Conservation (phyloP, 2,113 vertebrate genomes). For the Oreotragus oreotragus region DNA sequence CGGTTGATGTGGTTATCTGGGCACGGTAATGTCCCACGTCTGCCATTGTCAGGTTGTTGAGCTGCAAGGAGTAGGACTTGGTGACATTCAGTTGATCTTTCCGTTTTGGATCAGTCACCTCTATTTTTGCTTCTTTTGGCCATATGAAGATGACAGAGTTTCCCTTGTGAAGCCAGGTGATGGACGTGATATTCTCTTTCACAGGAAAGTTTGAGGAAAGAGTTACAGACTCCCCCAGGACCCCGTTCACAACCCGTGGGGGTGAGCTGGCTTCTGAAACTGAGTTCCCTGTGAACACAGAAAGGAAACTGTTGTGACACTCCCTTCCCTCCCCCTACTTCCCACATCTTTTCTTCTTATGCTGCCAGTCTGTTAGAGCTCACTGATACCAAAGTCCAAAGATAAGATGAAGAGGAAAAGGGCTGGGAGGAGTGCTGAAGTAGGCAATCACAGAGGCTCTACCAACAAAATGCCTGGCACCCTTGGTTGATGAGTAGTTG, state of each 20-base stretch:
- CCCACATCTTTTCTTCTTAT: background rate
- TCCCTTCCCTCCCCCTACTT: too few relatives aligned
- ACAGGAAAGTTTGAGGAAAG: background rate
- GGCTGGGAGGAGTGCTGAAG: background rate
- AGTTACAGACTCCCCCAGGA: background rate
- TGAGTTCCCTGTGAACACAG: conserved; percentile 40
- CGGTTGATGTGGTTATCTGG: background rate
- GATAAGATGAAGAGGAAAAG: background rate
- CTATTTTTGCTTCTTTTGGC: accelerated
- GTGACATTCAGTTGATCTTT: background rate
- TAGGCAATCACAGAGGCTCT: background rate
- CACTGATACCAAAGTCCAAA: background rate
- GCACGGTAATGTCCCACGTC: background rate
- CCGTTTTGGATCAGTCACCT: accelerated
- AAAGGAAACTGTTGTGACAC: background rate
- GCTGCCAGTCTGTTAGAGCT: background rate
- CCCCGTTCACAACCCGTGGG: background rate
- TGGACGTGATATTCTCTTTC: accelerated
- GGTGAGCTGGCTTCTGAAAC: background rate
- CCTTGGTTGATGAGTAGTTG: background rate
- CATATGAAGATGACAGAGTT: accelerated
- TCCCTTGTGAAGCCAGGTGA: background rate
- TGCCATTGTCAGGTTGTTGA: conserved; percentile 19
- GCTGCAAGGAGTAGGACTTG: background rate
- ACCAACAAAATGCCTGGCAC: background rate